These are phyloP conservation scores for Babyrousa celebensis DNA, from an alignment of 2,797 vertebrate species.

Conservation along the genomic window DNA sequence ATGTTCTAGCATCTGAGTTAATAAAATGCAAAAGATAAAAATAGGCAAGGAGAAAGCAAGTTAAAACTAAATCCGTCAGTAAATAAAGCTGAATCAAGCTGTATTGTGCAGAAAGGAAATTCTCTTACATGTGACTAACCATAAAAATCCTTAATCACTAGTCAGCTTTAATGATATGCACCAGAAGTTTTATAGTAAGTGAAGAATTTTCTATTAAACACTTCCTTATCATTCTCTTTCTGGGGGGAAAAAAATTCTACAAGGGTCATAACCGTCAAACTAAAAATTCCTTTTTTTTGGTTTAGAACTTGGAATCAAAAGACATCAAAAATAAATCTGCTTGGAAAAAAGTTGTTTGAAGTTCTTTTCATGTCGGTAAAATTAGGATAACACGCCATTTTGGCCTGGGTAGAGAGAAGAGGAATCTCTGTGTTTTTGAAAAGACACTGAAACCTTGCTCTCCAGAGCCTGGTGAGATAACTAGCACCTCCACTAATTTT, in stretches of 20 bases:
- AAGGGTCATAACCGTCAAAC: constrained; percentile 65
- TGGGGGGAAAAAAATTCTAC: not conserved
- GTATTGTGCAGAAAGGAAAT: constrained; percentile 26
- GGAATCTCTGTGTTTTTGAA: not conserved
- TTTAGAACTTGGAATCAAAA: constrained; percentile 71
- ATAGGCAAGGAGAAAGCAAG: constrained; percentile 13
- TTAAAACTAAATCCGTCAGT: constrained; percentile 38
- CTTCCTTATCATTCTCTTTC: constrained; percentile 20
- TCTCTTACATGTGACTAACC: constrained; percentile 55
- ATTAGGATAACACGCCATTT: constrained; percentile 49
- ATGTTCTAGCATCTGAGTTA: constrained; percentile 45
- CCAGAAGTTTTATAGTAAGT: constrained; percentile 43
- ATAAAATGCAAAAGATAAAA: not conserved
- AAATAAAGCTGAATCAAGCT: constrained; percentile 43
- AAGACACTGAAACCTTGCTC: constrained; percentile 39
- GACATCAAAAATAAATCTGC: constrained; percentile 74
- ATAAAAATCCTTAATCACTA: constrained; percentile 40
- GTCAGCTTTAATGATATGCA: constrained; percentile 31
- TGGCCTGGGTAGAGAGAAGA: constrained; percentile 32
- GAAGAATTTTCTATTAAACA: constrained; percentile 42
- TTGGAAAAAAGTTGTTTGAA: constrained; percentile 66
- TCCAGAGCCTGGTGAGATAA: not conserved
- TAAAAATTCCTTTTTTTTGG: constrained; percentile 72
- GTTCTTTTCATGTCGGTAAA: constrained; percentile 69
- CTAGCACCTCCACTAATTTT: not conserved